A percentile compares a stretch with the other conserved stretches of the same genome.
Conservation (phyloP, 2,888 invertebrate species). For the Eretmocerus hayati region DNA sequence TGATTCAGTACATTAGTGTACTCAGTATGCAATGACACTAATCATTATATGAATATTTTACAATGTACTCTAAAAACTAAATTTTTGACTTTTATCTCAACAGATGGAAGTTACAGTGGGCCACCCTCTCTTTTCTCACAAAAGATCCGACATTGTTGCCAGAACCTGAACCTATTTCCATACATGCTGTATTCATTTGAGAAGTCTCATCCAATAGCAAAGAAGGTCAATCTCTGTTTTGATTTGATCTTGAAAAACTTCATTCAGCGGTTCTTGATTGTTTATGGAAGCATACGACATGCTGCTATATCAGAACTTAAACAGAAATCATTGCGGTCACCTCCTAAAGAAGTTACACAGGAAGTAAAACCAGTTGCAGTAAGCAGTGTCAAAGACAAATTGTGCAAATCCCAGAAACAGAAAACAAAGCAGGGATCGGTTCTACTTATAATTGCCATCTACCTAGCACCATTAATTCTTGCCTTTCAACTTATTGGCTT, state of each 20-base stretch:
- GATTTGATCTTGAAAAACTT: conserved; percentile 29
- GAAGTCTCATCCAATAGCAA: conserved; percentile 37
- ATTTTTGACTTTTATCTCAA: conserved; percentile 19
- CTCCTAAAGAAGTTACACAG: conserved; percentile 1
- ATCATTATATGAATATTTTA: too few relatives aligned
- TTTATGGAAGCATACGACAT: conserved; percentile 30
- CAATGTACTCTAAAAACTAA: too few relatives aligned
- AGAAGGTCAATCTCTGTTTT: conserved; percentile 35
- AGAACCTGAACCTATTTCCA: conserved; percentile 43
- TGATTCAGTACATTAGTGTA: too few relatives aligned
- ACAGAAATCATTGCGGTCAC: conserved; percentile 6
- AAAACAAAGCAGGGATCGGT: conserved; percentile 31
- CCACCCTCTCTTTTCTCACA: conserved; percentile 41
- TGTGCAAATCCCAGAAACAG: conserved; percentile 23
- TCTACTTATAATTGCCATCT: conserved; percentile 33
- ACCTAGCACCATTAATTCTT: conserved; percentile 36
- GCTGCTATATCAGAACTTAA: conserved; percentile 7
- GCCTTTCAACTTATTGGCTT: conserved; percentile 33
- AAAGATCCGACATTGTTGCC: conserved; percentile 43
- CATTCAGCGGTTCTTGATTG: conserved; percentile 29
- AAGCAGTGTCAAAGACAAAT: conserved; percentile 11
- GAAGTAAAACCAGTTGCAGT: conserved; percentile 7
- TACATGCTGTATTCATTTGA: conserved; percentile 42
- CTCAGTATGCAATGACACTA: too few relatives aligned
- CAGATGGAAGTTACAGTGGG: conserved; percentile 38